Conservation (phyloP, 2,113 vertebrate species). For the Equus przewalskii region DNA sequence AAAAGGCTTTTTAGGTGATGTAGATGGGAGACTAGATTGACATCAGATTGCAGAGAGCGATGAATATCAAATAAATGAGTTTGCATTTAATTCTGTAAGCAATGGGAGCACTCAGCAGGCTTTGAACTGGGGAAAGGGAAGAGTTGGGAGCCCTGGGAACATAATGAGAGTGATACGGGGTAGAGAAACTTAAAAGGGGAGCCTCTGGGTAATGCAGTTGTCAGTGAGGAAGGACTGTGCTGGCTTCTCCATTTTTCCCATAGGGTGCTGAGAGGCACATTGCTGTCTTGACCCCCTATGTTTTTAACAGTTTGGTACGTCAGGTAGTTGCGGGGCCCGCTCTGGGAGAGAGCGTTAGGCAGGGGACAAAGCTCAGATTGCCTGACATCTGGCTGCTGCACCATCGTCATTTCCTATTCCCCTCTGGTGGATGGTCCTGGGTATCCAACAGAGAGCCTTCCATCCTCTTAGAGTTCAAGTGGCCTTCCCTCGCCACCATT, state of each 20-base stretch:
- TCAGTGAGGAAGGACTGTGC: neutral
- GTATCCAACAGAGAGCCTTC: neutral
- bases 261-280: neutral
- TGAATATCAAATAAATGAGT: neutral
- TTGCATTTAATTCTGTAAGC: neutral
- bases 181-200: neutral
- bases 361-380: neutral
- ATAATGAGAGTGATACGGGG: neutral
- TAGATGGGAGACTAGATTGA: neutral
- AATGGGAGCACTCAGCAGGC: neutral
- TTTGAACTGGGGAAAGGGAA: neutral
- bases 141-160: neutral
- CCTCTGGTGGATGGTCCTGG: neutral
- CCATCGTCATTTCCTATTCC: neutral
- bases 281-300: neutral
- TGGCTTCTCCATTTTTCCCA: neutral
- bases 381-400: neutral
- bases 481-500: neutral
- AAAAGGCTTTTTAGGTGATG: neutral
- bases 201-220: neutral
- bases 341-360: fast-evolving
- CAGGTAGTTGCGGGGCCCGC: neutral
- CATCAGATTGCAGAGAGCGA: neutral
- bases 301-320: neutral
- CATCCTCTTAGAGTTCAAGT: constrained; percentile 30